Conservation (phyloP, 2,888 invertebrate species). For the Sinotaia quadrata region DNA sequence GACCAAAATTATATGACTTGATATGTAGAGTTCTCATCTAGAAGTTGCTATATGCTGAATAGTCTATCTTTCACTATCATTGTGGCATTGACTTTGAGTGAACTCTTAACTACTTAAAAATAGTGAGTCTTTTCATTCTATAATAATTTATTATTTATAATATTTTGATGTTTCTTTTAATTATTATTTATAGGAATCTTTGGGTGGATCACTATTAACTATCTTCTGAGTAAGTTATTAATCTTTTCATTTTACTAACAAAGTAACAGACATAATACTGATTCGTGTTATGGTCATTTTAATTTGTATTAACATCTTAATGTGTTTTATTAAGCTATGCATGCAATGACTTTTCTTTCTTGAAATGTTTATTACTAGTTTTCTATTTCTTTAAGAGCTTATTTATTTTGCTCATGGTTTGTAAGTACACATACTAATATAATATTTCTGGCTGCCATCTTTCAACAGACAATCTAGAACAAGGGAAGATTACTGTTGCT, state of each 20-base stretch:
- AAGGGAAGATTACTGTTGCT: slow-evolving; percentile 78
- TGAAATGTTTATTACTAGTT: no score
- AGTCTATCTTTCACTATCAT: no score
- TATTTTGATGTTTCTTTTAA: not conserved
- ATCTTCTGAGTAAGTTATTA: slow-evolving; percentile 77
- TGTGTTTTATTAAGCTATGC: not conserved
- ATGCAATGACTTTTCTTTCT: not conserved
- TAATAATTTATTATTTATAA: not conserved
- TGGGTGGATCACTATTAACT: slow-evolving; percentile 97
- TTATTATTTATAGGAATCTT: slow-evolving; percentile 79
- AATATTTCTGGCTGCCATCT: not conserved
- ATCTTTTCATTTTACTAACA: no score
- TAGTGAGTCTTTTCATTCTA: not conserved
- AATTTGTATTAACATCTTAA: not conserved
- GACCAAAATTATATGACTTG: no score
- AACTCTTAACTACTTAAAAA: no score
- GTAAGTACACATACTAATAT: no score
- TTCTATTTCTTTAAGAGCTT: no score
- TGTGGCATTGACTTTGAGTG: no score
- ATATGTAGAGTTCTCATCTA: no score
- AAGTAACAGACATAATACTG: no score
- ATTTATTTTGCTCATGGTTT: not conserved
- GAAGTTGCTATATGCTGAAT: no score
- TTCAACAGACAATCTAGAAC: slow-evolving; percentile 36
- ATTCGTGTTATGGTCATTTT: no score